Percentiles rank a stretch among this genome's conserved stretches.
Evolutionary conservation across 2,888 invertebrate genomes (phyloP).

Genomic region (Philopedon plagiatum): DNA sequence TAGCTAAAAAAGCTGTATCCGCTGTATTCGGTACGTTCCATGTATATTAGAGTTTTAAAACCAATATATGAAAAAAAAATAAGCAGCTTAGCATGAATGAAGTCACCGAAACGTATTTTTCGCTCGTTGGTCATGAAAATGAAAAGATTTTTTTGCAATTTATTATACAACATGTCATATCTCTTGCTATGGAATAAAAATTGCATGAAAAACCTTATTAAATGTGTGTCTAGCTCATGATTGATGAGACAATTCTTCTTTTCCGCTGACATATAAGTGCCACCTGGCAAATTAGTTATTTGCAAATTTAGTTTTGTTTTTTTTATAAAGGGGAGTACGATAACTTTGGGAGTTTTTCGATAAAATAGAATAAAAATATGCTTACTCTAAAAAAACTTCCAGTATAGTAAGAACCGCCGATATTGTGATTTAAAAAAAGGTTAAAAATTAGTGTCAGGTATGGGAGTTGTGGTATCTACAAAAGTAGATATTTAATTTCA

Average conservation of each 20-base stretch:
- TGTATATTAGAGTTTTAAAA: too few relatives aligned
- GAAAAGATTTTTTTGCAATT: slow-evolving; percentile 3
- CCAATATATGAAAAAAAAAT: too few relatives aligned
- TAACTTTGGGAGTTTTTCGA: not conserved
- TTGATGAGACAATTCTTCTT: slow-evolving; percentile 8
- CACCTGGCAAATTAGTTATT: not conserved
- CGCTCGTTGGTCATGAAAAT: not conserved
- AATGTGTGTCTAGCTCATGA: not conserved
- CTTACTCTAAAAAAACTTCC: too few relatives aligned
- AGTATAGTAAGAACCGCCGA: too few relatives aligned
- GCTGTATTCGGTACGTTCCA: too few relatives aligned
- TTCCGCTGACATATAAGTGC: not conserved
- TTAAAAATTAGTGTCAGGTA: too few relatives aligned
- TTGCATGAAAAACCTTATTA: slow-evolving; percentile 3
- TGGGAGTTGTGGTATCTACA: too few relatives aligned
- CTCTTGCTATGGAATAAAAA: not conserved
- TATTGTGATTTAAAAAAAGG: too few relatives aligned
- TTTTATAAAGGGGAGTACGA: not conserved
- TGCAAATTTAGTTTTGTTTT: not conserved
- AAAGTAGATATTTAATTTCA: too few relatives aligned
- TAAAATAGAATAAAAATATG: not conserved
- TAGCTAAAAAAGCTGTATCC: too few relatives aligned
- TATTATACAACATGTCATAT: slow-evolving; percentile 5
- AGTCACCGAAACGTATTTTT: slow-evolving; percentile 9
- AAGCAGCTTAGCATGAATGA: too few relatives aligned